Evolutionary conservation across 2,888 invertebrate species (phyloP).

Genomic region (Cistogaster globosa): DNA sequence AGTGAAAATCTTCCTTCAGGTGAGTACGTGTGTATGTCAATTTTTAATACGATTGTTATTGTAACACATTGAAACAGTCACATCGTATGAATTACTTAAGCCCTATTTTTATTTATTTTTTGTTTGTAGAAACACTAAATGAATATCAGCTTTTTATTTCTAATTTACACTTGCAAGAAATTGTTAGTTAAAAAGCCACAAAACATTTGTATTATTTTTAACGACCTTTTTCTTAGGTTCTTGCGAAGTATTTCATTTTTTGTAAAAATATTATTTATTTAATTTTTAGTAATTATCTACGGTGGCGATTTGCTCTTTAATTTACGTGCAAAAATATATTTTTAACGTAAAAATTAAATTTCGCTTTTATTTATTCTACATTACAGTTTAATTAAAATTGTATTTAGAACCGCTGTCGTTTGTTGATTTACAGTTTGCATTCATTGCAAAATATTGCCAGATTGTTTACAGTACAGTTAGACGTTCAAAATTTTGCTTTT

Average conservation of each 20-base stretch:
- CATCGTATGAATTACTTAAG: background rate
- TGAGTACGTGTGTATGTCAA: background rate
- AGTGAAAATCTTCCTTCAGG: background rate
- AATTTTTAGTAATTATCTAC: too few species aligned
- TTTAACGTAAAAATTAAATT: too few species aligned
- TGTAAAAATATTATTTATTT: too few species aligned
- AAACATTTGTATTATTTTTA: background rate
- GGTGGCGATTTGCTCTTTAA: too few species aligned
- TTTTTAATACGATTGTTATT: conserved; percentile 9
- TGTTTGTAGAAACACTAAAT: background rate
- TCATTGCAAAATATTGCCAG: too few species aligned
- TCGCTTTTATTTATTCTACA: too few species aligned
- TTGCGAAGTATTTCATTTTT: background rate
- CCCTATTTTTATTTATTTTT: background rate
- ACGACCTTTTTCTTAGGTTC: background rate
- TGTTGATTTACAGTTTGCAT: too few species aligned
- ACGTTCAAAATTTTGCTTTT: too few species aligned
- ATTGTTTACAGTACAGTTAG: too few species aligned
- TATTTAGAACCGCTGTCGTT: too few species aligned
- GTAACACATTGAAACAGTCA: background rate
- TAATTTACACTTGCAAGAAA: background rate
- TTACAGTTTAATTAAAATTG: too few species aligned
- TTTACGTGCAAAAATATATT: too few species aligned
- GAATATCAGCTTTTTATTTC: background rate
- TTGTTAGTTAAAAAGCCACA: background rate